These are phyloP conservation scores for Melangyna quadrimaculata DNA, from an alignment of 2,888 invertebrate genomes.

Conservation along the genomic window DNA sequence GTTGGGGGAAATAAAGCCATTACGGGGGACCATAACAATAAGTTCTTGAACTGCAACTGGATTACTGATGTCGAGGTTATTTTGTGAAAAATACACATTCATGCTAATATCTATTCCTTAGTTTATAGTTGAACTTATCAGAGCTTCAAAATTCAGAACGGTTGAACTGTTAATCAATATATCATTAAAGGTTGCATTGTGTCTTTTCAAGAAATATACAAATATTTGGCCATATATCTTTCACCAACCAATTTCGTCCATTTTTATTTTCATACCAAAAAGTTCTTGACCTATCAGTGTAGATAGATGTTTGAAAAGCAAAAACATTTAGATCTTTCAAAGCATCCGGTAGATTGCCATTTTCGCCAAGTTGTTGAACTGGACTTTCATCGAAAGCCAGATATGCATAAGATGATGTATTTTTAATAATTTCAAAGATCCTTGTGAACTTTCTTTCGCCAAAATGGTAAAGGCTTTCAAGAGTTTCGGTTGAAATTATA, in stretches of 20 bases:
- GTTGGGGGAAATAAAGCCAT: not conserved
- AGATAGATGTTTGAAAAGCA: conserved; percentile 12
- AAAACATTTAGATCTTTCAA: conserved; percentile 29
- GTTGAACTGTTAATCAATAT: not conserved
- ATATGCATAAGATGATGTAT: not conserved
- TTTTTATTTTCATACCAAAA: conserved; percentile 7
- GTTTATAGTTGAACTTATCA: not conserved
- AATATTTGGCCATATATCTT: not conserved
- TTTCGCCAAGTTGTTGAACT: not conserved
- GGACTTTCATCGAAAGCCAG: not conserved
- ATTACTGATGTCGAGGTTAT: not conserved
- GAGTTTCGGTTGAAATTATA: not conserved
- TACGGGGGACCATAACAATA: not conserved
- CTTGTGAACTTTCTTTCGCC: not conserved
- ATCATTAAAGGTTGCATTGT: not conserved
- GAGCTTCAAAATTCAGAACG: too few species aligned
- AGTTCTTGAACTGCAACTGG: not conserved
- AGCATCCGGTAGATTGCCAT: not conserved
- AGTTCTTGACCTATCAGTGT: not conserved
- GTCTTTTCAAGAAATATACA: not conserved
- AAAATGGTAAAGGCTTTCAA: not conserved
- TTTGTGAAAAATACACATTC: not conserved
- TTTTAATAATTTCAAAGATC: not conserved
- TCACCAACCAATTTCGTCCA: not conserved
- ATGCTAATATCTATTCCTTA: not conserved